Percentiles rank a stretch among this genome's conserved stretches.
phyloP scores from a whole-genome alignment of 2,113 vertebrate species.

The Microcebus tavaratra region DNA sequence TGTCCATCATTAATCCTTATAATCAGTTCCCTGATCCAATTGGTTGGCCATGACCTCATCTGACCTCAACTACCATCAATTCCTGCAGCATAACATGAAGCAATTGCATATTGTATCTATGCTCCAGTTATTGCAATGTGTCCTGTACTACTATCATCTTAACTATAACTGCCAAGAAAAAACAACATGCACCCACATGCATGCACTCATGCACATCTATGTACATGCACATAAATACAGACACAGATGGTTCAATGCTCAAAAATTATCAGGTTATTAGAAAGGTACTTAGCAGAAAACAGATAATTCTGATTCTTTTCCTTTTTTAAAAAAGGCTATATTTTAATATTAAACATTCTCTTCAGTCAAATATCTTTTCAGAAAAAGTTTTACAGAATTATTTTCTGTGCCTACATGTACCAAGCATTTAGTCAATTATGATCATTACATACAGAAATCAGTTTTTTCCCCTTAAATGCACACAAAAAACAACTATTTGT shows the following conservation, averaged over 20 bases:
- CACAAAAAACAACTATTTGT: background rate
- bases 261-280: background rate
- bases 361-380: background rate
- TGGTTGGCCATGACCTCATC: conserved; percentile 37
- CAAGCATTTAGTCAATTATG: background rate
- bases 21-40: background rate
- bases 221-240: background rate
- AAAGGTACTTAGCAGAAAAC: background rate
- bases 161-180: background rate
- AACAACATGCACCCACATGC: background rate
- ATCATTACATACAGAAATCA: conserved; percentile 5
- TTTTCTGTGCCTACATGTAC: background rate
- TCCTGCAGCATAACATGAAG: background rate
- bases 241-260: background rate
- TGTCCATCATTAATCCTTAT: conserved; percentile 57
- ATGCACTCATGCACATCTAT: fast-evolving
- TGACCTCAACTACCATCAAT: conserved; percentile 34
- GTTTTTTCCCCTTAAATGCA: background rate
- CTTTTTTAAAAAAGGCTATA: background rate
- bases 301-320: background rate
- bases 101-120: background rate
- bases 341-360: background rate
- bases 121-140: background rate
- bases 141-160: background rate
- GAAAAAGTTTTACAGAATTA: background rate